Base-by-base conservation (phyloP, 1,140 invertebrate genomes). In the Drosophila lini region DNA sequence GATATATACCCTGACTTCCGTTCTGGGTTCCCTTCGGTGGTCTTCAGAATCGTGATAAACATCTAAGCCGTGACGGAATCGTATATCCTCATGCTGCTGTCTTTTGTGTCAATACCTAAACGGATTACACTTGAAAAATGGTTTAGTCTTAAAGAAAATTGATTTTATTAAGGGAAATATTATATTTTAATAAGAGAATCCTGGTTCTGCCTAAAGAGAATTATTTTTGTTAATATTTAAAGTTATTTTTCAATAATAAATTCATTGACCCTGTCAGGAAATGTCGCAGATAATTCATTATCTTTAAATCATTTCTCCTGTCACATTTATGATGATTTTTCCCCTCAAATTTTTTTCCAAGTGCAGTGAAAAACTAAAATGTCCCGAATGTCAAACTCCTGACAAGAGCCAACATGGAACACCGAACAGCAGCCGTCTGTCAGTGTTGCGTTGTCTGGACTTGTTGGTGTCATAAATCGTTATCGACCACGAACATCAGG, bases 401-500 rank as follows among this genome's bases (percentile, higher is more conserved):
- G 62, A 53, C 65, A 67, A 65, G 38, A 63, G 68, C 32, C 22
- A 55, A 31, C 41, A 47, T 45, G 13, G 63, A 64, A 64, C 74
- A 65, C 55, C 64, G 25, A 67, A 64, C 74, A 73, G 59, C 71
- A 69, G 81, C 58, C 61, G 76, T 73, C 57, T 68, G 63, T 53
- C 74, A 57, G 36, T 73, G 59, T 25, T 75, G 65, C 40, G 78
- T 78, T 58, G 62, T 41, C 44, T 69, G 65, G 47, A 50, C 44
- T 75, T 82, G 61, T 50, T 77, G 83, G 83, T 90, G 83, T 88
- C 88, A 91, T 91, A 91, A 91, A 91, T 91, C 84, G 89, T 91
- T 91, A 91, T 91, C 89, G 89, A 83, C 84, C 84, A 83, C 89
- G 78, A 89, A 84, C 89, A 91, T 91, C 89, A 91, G 89, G 89